Evolutionary conservation across 2,888 invertebrate species (phyloP).

Genomic region (Tolmerus cingulatus): DNA sequence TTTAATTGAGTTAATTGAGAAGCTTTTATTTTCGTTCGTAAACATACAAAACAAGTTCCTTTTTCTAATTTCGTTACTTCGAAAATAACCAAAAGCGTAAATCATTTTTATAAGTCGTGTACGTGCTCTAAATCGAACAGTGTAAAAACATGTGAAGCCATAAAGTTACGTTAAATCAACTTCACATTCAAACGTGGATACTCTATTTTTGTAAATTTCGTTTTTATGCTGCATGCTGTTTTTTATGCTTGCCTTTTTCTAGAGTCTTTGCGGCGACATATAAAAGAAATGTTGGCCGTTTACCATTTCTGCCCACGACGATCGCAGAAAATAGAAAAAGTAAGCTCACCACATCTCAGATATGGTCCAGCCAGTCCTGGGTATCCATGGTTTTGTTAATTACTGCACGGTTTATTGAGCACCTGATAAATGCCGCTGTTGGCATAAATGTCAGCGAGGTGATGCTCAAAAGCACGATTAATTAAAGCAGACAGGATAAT

Average conservation of each 20-base stretch:
- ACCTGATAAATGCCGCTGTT: neutral
- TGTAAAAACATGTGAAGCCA: neutral
- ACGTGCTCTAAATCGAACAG: neutral
- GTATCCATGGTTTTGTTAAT: conserved; percentile 16
- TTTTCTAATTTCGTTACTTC: neutral
- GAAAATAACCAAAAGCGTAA: neutral
- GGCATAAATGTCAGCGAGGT: neutral
- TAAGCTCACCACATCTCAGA: neutral
- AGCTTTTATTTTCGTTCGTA: neutral
- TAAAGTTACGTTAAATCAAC: neutral
- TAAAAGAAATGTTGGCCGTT: conserved; percentile 1
- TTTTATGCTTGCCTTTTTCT: conserved; percentile 2
- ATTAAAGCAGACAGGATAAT: neutral
- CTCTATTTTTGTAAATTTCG: neutral
- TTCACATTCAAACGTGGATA: neutral
- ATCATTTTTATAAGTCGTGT: neutral
- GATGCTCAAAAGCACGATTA: neutral
- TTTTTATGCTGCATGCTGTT: neutral
- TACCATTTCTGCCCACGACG: conserved; percentile 12
- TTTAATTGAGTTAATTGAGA: neutral
- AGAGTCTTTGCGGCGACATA: conserved; percentile 29
- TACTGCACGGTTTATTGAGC: neutral
- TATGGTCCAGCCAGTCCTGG: neutral
- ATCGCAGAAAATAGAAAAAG: neutral
- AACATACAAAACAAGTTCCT: neutral